These are phyloP conservation scores for Hipposideros larvatus DNA, from an alignment of 2,797 vertebrate genomes.

Conservation along the genomic window DNA sequence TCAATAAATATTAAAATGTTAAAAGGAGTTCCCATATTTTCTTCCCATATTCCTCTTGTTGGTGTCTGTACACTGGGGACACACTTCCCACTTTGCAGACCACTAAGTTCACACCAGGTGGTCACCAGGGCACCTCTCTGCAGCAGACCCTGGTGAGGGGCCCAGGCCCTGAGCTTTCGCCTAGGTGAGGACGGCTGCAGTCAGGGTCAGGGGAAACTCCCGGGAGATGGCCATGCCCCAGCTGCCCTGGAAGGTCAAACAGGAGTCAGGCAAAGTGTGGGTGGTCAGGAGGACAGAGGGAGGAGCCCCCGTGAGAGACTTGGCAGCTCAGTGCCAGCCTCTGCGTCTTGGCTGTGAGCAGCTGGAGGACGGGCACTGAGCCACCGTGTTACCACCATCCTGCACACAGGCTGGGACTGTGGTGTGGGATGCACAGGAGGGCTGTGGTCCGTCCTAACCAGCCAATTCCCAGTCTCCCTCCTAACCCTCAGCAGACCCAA, in stretches of 20 bases:
- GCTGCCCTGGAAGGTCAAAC: not conserved
- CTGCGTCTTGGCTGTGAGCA: not conserved
- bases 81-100: not conserved
- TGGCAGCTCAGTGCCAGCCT: not conserved
- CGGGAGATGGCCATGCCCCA: not conserved
- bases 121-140: not conserved
- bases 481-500: not conserved
- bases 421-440: fast-evolving
- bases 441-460: too few relatives aligned
- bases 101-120: not conserved
- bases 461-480: not conserved
- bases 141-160: not conserved
- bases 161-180: not conserved
- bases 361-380: too few relatives aligned
- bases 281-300: not conserved
- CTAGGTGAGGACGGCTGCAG: not conserved
- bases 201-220: not conserved
- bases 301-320: not conserved
- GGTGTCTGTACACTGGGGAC: not conserved
- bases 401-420: not conserved
- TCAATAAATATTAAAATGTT: not conserved
- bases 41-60: not conserved
- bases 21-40: not conserved
- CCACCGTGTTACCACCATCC: fast-evolving
- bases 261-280: not conserved